Percentiles rank a stretch among this genome's conserved stretches.
Conservation (phyloP, 23 tunicate genomes). For the Oikopleura dioica region DNA sequence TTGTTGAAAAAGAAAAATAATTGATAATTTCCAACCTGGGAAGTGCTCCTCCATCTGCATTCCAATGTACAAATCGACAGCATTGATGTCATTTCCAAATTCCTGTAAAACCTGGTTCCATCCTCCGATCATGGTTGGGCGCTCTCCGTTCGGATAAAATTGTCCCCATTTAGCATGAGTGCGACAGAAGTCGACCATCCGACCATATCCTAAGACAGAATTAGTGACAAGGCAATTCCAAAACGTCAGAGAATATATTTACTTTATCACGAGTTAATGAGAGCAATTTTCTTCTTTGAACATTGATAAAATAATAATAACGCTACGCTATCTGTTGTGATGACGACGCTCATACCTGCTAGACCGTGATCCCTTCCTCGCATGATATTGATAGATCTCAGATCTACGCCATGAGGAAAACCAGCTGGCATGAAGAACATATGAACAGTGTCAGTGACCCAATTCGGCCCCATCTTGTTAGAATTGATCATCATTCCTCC, state of each 20-base stretch:
- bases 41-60: background rate
- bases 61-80: background rate
- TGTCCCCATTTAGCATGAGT: background rate
- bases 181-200: background rate
- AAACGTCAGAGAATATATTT: too few relatives aligned
- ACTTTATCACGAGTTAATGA: too few relatives aligned
- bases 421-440: background rate
- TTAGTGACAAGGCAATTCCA: too few relatives aligned
- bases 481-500: slow-evolving; percentile 1
- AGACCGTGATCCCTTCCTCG: slow-evolving; percentile 6
- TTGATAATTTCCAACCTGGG: too few relatives aligned
- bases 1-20: too few relatives aligned
- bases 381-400: background rate
- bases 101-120: background rate
- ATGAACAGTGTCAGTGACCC: slow-evolving; percentile 10
- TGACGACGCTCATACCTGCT: background rate
- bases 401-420: slow-evolving; percentile 1
- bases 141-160: background rate
- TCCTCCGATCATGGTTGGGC: background rate
- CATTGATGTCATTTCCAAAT: background rate
- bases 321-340: too few relatives aligned
- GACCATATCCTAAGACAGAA: too few relatives aligned
- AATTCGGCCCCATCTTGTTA: background rate
- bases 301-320: too few relatives aligned
- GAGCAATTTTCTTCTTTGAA: too few relatives aligned